Percentiles rank a stretch among this genome's conserved stretches.
Evolutionary conservation across 1,140 invertebrate species (phyloP).

Genomic region (Ceratina australensis): DNA sequence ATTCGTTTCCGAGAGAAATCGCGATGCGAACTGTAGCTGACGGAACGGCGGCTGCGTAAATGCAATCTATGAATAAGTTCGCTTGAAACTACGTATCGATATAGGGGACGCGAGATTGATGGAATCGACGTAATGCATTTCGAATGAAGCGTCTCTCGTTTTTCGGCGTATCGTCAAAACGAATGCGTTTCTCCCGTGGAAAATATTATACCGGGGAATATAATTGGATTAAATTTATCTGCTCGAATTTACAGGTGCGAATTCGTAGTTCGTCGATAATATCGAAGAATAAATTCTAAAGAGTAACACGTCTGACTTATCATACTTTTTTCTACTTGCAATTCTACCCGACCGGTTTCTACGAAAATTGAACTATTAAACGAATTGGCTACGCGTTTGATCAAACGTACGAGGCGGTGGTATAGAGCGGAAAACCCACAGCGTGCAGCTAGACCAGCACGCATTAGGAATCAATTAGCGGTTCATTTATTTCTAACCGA

Average conservation of each 20-base stretch:
- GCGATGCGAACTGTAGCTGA: background rate
- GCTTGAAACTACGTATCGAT: slow-evolving; percentile 17
- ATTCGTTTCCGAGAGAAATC: slow-evolving; percentile 14
- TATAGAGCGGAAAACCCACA: background rate
- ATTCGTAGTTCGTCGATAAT: no score
- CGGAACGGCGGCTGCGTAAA: background rate
- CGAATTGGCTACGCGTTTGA: no score
- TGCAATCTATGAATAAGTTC: slow-evolving; percentile 29
- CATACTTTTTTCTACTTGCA: no score
- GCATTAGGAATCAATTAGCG: slow-evolving; percentile 53
- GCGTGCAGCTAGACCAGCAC: background rate
- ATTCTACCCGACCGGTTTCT: no score
- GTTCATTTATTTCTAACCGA: slow-evolving; percentile 43
- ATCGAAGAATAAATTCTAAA: no score
- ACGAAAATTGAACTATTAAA: no score
- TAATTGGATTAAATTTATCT: background rate
- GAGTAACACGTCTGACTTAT: no score
- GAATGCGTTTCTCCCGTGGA: background rate
- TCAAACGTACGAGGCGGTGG: background rate
- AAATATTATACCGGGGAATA: background rate
- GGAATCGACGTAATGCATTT: background rate
- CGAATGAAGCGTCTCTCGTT: background rate
- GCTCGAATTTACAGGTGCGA: background rate
- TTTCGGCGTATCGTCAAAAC: background rate
- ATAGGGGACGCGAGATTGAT: slow-evolving; percentile 2